Conservation (phyloP, 35 echinoderm and acorn worm species). For the Stichopus chloronotus region DNA sequence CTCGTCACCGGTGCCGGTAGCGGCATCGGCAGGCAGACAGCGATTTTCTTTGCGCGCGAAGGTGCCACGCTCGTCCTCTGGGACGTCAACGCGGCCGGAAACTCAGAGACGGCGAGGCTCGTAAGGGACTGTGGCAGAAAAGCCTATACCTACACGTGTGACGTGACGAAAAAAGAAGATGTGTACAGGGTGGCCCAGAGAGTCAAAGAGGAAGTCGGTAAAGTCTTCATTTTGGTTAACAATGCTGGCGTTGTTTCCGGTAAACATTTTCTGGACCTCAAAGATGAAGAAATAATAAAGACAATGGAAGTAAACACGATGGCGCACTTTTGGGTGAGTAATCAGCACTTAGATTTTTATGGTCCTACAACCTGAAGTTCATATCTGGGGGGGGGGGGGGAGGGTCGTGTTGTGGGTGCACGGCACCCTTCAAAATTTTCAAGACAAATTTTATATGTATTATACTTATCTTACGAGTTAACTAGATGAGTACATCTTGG, state of each 20-base stretch:
- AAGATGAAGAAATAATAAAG: constrained; percentile 64
- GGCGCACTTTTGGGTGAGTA: constrained; percentile 79
- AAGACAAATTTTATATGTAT: too few species aligned
- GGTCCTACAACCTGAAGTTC: too few species aligned
- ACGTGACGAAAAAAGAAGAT: constrained; percentile 42
- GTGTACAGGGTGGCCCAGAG: constrained; percentile 53
- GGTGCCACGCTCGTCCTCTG: constrained; percentile 59
- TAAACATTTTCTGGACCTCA: constrained; percentile 58
- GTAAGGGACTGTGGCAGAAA: constrained; percentile 32
- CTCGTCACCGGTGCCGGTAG: constrained; percentile 86
- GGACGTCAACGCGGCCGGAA: constrained; percentile 52
- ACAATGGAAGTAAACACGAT: constrained; percentile 75
- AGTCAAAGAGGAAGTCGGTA: constrained; percentile 73
- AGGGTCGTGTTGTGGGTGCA: too few species aligned
- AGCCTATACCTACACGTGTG: constrained; percentile 44
- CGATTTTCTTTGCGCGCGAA: constrained; percentile 32
- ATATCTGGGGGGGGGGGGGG: too few species aligned
- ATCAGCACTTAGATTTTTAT: background rate
- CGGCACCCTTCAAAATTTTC: too few species aligned
- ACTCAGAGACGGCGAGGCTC: constrained; percentile 35
- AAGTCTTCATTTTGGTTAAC: constrained; percentile 79
- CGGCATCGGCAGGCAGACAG: constrained; percentile 69
- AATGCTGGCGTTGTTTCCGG: constrained; percentile 80
- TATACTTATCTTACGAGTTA: too few species aligned
- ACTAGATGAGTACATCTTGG: too few species aligned